These are phyloP conservation scores for Atopsyche davidsoni DNA, from an alignment of 1,140 invertebrate genomes.

Conservation along the genomic window DNA sequence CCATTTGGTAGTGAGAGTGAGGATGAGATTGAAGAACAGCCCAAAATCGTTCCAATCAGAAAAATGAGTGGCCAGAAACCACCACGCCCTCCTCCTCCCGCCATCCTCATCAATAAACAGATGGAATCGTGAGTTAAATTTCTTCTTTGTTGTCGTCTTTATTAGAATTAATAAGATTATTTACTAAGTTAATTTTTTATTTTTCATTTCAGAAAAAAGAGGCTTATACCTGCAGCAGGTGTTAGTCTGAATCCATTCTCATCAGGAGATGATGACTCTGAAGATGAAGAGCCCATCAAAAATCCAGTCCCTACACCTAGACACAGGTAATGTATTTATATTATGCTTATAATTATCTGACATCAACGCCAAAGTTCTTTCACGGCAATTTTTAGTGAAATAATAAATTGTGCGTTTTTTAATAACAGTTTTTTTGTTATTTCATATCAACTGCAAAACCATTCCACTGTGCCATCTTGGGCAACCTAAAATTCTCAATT, in stretches of 20 bases:
- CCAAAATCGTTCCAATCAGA: slow-evolving; percentile 3
- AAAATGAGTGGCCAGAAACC: slow-evolving; percentile 20
- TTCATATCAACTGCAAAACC: no score
- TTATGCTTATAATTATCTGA: neutral
- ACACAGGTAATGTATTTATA: slow-evolving; percentile 36
- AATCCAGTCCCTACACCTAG: slow-evolving; percentile 53
- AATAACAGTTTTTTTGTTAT: no score
- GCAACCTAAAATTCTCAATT: no score
- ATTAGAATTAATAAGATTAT: neutral
- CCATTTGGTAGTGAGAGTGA: slow-evolving; percentile 66
- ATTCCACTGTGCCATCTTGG: no score
- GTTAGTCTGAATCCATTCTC: slow-evolving; percentile 62
- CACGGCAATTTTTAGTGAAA: neutral
- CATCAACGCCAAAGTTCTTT: neutral
- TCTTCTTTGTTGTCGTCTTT: neutral
- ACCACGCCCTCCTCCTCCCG: slow-evolving; percentile 29
- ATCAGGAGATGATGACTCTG: slow-evolving; percentile 59
- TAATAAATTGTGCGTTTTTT: no score
- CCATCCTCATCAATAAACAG: slow-evolving; percentile 37
- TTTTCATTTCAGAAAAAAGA: slow-evolving; percentile 25
- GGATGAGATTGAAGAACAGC: slow-evolving; percentile 46
- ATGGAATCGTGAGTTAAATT: no score
- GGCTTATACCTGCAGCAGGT: slow-evolving; percentile 39
- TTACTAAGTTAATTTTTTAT: no score
- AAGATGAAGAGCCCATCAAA: slow-evolving; percentile 35